Conservation (phyloP, 92 coral and sea anemone species). For the Phenganax subtilis region DNA sequence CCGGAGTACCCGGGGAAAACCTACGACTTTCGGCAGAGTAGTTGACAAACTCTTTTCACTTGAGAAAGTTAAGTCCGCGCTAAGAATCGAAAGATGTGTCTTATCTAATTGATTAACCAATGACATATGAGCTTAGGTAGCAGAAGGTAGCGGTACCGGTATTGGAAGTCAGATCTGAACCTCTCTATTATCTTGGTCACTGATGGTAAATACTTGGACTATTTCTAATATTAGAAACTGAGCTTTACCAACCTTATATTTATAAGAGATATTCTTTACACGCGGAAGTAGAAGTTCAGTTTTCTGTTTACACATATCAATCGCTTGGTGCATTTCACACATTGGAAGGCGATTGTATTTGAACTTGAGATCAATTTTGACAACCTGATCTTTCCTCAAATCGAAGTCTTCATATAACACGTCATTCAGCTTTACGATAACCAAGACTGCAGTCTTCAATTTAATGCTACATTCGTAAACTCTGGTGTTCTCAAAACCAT, state of each 20-base stretch:
- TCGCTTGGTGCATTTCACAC: slow-evolving; percentile 79
- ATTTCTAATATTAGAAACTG: no score
- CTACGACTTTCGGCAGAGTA: no score
- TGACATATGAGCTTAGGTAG: no score
- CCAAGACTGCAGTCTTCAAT: slow-evolving; percentile 27
- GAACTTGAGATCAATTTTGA: slow-evolving; percentile 59
- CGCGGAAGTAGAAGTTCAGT: slow-evolving; percentile 45
- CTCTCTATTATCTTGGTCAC: no score
- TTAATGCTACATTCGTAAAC: slow-evolving; percentile 54
- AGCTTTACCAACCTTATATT: slow-evolving; percentile 20
- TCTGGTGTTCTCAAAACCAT: neutral
- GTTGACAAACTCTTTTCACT: no score
- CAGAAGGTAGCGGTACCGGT: no score
- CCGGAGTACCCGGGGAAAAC: no score
- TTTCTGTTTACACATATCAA: slow-evolving; percentile 57
- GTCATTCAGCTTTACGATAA: slow-evolving; percentile 37
- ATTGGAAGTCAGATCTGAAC: no score
- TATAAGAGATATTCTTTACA: slow-evolving; percentile 8
- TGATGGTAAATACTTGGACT: no score
- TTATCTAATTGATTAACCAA: no score
- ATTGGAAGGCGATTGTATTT: slow-evolving; percentile 64
- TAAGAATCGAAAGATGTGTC: no score
- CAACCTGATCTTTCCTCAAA: slow-evolving; percentile 13
- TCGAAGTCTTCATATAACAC: slow-evolving; percentile 22
- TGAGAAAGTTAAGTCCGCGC: no score